Base-by-base conservation (phyloP, 1,140 invertebrate species). In the Thalassaphorura encarpata region DNA sequence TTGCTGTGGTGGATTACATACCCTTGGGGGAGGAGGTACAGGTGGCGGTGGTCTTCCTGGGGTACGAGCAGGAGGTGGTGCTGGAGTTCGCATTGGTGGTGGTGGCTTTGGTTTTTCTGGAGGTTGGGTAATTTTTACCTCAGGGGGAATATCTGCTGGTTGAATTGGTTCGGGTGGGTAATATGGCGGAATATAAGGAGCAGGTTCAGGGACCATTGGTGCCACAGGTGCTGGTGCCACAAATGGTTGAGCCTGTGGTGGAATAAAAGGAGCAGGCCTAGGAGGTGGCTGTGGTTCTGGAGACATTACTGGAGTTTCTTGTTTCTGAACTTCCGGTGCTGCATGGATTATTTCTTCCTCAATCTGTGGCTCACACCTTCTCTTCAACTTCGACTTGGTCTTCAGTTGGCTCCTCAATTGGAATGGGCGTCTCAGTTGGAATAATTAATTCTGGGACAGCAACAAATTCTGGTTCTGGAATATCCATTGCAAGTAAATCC, bases 41-140 rank as follows among this genome's bases (percentile, higher is more conserved):
- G 74, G 70, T 18, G 63, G 57, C 33, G 64, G 61, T 40, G 63
- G 57, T 55, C 54, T 45, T 26, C 67, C 73, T 52, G 72, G 76
- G 33, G 63, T 62, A 23, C 6, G 27, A 49, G 33, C 24, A 8
- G 47, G 41, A 69, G 67, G 24, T 73, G 71, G 3, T 66, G 54
- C 21, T 46, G 19, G 18, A 16, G 39, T 5, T 6, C 8, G 6
- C 23, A 56, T 21, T 24, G 63, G 47, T 26, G 39, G 47, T 23
- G 46, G 26, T 18, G 28, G 45, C 16, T 21, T 40, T 41, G 54
- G 54, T 28, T 24, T 19, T 40, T 40, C 50, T 19, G n/a, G 3
- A 36, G 54, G 29, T 16, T 39, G 6, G 2, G 23, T 13, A 26
- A 45, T 18, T 8, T 13, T 3, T 18, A 36, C 18, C 6, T 31